Evolutionary conservation across 1,140 invertebrate genomes (phyloP), one percentile per base, ranked within the genome.

Genomic region (Matsumurasca onukii): DNA sequence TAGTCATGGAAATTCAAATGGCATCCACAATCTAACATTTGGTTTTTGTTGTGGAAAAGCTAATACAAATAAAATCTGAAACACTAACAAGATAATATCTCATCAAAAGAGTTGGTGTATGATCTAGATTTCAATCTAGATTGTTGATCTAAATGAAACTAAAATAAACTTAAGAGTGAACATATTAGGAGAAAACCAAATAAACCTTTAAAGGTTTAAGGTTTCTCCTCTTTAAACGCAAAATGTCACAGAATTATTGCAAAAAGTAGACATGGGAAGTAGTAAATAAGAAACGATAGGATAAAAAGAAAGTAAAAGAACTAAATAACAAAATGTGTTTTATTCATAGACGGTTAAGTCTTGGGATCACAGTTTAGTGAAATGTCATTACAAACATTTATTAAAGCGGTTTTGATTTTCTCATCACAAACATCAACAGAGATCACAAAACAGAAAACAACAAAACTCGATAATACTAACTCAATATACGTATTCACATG

Each of bases 341-440:
- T 27, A 27, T 59, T 59, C 2, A 27, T 29, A 29, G 12, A 15
- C 17, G 34, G 5, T 29, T n/a, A 59, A 59, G 55, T 59, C 55
- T 29, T 59, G 55, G 24, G 22, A 59, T 59, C 55, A 59, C 55
- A 59, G 55, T n/a, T 59, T n/a, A n/a, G n/a, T n/a, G n/a, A n/a
- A n/a, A 27, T 59, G 25, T 27, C 55, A 59, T 5, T 27, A 22
- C 55, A 59, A 2, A 59, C 12, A 5, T 27, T 17, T 3, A 15
- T 5, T 59, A 59, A 59, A 59, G 55, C 55, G 24, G 25, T 59
- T 59, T 59, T 59, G 55, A 59, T 59, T 59, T n/a, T 52, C 49
- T 39, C 22, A 27, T 27, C 49, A 59, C 34, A 59, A 59, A 59
- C 25, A 59, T 59, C 25, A 59, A 59, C 55, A 59, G 55, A 59